phyloP scores from a whole-genome alignment of 2,888 invertebrate species.

The Nemoura dubitans region DNA sequence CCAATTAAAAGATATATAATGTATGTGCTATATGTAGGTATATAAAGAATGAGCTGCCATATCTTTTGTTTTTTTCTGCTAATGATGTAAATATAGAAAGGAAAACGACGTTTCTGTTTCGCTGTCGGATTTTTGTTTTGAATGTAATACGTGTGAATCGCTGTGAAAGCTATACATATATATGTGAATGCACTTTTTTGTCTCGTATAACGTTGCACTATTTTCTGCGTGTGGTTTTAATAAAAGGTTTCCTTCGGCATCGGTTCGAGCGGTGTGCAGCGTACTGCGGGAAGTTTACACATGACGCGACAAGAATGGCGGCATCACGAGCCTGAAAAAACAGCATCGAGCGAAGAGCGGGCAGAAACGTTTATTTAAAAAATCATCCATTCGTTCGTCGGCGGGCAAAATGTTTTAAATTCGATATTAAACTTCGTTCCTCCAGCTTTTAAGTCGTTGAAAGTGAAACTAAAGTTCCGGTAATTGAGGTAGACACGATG shows the following conservation, averaged over 20 bases:
- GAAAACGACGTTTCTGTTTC: not conserved
- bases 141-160: not conserved
- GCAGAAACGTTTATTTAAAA: not conserved
- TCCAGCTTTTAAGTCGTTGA: constrained; percentile 13
- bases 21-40: not conserved
- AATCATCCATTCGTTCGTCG: constrained; percentile 3
- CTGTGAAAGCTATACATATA: not conserved
- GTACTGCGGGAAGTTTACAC: not conserved
- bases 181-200: too few species aligned
- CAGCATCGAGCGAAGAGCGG: not conserved
- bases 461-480: constrained; percentile 29
- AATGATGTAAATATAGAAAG: not conserved
- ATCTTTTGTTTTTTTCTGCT: not conserved
- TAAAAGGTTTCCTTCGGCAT: not conserved
- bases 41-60: not conserved
- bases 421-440: constrained; percentile 14
- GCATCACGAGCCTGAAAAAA: not conserved
- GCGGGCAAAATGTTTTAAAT: constrained; percentile 17
- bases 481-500: constrained; percentile 24
- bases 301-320: not conserved
- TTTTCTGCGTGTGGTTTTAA: not conserved
- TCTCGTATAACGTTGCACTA: not conserved
- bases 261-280: not conserved
- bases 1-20: not conserved
- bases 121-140: not conserved